Evolutionary conservation across 2,797 vertebrate species (phyloP).

Genomic region (Pipistrellus kuhlii): DNA sequence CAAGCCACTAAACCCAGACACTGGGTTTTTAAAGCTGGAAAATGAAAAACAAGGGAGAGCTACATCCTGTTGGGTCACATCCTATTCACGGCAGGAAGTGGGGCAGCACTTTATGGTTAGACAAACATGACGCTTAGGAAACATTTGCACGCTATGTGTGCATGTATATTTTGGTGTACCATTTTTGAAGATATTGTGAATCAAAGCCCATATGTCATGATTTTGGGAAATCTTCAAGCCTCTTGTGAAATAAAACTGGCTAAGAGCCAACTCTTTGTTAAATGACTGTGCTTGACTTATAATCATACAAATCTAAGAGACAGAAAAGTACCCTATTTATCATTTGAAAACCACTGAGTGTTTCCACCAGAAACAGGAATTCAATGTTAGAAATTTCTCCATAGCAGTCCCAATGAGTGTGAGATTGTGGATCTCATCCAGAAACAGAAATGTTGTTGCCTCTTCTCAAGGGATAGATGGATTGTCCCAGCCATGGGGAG

Average conservation of each 20-base stretch:
- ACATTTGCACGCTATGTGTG: background rate
- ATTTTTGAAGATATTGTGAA: slow-evolving; percentile 26
- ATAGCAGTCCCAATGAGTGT: background rate
- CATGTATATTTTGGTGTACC: background rate
- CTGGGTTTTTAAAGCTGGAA: slow-evolving; percentile 15
- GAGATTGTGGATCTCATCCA: background rate
- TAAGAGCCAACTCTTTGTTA: slow-evolving; percentile 41
- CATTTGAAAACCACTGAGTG: background rate
- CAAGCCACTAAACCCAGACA: slow-evolving; percentile 59
- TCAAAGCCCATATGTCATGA: background rate
- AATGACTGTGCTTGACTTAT: background rate
- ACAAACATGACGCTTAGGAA: slow-evolving; percentile 41
- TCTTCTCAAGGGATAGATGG: background rate
- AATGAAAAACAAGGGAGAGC: slow-evolving; percentile 63
- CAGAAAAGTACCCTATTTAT: slow-evolving; percentile 4
- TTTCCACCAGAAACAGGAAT: slow-evolving; percentile 31
- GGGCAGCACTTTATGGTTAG: slow-evolving; percentile 11
- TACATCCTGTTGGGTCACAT: slow-evolving; percentile 80
- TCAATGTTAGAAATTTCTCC: slow-evolving; percentile 58
- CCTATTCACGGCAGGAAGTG: slow-evolving; percentile 77
- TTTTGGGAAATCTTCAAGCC: slow-evolving; percentile 20
- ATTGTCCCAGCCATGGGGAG: background rate
- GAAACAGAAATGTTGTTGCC: background rate
- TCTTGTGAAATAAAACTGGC: slow-evolving; percentile 37
- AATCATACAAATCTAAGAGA: background rate